Evolutionary conservation across 2,888 invertebrate genomes (phyloP), one percentile per base, ranked within the genome.

Genomic region (Sarcophaga subvicina): DNA sequence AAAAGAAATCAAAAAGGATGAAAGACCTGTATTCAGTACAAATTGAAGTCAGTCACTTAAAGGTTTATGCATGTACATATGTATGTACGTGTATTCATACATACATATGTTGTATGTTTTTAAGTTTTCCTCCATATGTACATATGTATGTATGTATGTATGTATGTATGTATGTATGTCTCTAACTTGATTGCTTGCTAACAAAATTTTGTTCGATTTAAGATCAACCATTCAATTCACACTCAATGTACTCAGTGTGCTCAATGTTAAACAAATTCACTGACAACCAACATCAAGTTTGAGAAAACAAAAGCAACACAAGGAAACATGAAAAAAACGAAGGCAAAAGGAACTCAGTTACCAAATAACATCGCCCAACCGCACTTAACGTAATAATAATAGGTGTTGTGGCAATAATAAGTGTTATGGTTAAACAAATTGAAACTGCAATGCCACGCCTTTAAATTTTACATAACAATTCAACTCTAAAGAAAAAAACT

Each of bases 1-100:
- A 6, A 1, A 59, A n/a, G n/a, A 73, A 62, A 66, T 72, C 25
- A 64, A 60, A 66, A 62, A 47, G 59, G 45, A 22, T 47, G 49
- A 67, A 62, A 72, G 37, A 27, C 6, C 45, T 73, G 62, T 80
- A 69, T 83, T 80, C 63, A 37, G 11, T 67, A 84, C 81, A 87
- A 84, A 84, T 87, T 84, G 84, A 75, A 87, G 83, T 82, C 84
- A 87, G 77, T 82, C 81, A 84, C 72, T 79, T 79, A 67, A 81
- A 82, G 81, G 66, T 66, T 54, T 17, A 54, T 17, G 54, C 14
- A 49, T 14, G 49, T 22, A 22, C 22, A 22, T 22, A 22, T 22
- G 22, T 22, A 22, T 22, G 22, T 22, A 22, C 22, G 1, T 22
- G 22, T 22, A 22, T 22, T 22, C 22, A 22, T 22, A 22, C 22